phyloP scores from a whole-genome alignment of 1,140 invertebrate genomes.

The Copidosoma floridanum region DNA sequence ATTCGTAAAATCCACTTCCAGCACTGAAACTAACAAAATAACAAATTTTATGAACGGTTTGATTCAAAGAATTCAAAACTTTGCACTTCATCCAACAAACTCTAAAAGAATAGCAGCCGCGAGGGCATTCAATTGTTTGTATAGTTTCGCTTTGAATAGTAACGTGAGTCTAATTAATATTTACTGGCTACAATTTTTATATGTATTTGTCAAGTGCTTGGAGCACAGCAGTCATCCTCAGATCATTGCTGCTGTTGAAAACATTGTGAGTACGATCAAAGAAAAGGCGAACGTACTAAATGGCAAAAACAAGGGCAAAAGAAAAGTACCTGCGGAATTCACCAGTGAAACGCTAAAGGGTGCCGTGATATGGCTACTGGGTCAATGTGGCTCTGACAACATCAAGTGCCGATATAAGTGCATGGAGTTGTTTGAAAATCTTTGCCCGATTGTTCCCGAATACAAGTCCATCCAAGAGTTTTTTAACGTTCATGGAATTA shows the following conservation, averaged over 20 bases:
- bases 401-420: constrained; percentile 58
- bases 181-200: constrained; percentile 66
- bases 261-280: constrained; percentile 62
- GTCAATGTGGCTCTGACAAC: constrained; percentile 53
- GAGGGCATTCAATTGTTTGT: constrained; percentile 72
- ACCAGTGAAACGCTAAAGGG: constrained; percentile 53
- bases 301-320: constrained; percentile 32
- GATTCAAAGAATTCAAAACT: constrained; percentile 62
- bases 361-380: constrained; percentile 62
- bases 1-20: constrained; percentile 68
- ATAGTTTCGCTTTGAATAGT: constrained; percentile 62
- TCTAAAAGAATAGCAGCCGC: constrained; percentile 66
- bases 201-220: constrained; percentile 64
- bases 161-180: constrained; percentile 58
- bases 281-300: constrained; percentile 57
- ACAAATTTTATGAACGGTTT: constrained; percentile 52
- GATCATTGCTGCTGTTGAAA: constrained; percentile 55
- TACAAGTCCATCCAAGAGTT: constrained; percentile 28
- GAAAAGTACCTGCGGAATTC: constrained; percentile 50
- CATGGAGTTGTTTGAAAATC: constrained; percentile 59
- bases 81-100: constrained; percentile 63
- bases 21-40: constrained; percentile 53
- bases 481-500: constrained; percentile 32
- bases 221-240: constrained; percentile 48
- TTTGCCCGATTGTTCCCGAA: constrained; percentile 50